These are phyloP conservation scores for Parnassius smintheus DNA, from an alignment of 2,888 invertebrate genomes.

Conservation along the genomic window DNA sequence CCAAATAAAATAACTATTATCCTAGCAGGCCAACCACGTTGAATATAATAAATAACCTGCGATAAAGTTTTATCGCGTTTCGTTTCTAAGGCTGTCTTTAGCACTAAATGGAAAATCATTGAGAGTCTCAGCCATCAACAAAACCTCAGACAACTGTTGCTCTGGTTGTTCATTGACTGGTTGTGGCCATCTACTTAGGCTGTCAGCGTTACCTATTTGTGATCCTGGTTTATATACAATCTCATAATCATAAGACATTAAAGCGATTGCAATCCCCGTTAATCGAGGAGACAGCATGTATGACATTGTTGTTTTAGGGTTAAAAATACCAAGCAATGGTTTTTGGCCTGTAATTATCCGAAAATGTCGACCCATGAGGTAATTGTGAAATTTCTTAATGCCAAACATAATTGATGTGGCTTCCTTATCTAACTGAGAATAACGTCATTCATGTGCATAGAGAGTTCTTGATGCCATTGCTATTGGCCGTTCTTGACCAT, in stretches of 20 bases:
- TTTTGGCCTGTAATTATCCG: too few species aligned
- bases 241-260: conserved; percentile 20
- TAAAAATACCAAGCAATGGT: too few species aligned
- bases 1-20: too few species aligned
- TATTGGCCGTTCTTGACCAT: conserved; percentile 28
- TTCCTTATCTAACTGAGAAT: conserved; percentile 32
- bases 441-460: conserved; percentile 27
- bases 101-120: conserved; percentile 24
- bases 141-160: not conserved
- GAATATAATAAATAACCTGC: conserved; percentile 9
- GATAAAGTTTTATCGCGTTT: conserved; percentile 21
- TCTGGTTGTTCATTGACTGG: conserved; percentile 24
- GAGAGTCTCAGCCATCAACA: conserved; percentile 30
- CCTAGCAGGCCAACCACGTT: too few species aligned
- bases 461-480: conserved; percentile 30
- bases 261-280: too few species aligned
- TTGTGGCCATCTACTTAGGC: conserved; percentile 31
- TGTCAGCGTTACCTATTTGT: conserved; percentile 9
- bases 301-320: too few species aligned
- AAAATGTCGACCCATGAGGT: conserved; percentile 2
- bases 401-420: conserved; percentile 25
- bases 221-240: conserved; percentile 23
- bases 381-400: conserved; percentile 6
- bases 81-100: conserved; percentile 22
- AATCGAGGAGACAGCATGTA: too few species aligned